phyloP scores from a whole-genome alignment of 2,113 vertebrate species.

The Grallaria varia region DNA sequence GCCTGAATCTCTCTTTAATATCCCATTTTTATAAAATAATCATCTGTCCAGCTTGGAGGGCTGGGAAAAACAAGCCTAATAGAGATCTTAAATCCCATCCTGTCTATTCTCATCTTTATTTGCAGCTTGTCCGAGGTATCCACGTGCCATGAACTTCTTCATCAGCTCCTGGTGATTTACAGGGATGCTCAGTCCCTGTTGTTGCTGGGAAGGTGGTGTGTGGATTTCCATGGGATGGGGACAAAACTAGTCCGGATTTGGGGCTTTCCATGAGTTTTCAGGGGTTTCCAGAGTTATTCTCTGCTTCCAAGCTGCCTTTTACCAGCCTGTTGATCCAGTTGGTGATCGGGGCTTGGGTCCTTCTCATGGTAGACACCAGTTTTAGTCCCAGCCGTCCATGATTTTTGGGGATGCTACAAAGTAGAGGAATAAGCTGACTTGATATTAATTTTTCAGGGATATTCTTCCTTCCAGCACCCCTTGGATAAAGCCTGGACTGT shows the following conservation, averaged over 20 bases:
- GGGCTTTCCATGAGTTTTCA: not conserved
- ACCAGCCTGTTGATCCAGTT: not conserved
- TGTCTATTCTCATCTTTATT: not conserved
- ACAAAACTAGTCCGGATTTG: not conserved
- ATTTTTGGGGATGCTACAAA: not conserved
- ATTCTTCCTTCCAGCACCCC: not conserved
- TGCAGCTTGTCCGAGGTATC: not conserved
- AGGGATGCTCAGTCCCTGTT: not conserved
- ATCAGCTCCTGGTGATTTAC: not conserved
- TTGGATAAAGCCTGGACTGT: rapidly evolving
- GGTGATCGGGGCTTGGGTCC: not conserved
- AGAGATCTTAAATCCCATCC: not conserved
- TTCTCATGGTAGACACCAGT: not conserved
- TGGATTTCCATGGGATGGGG: not conserved
- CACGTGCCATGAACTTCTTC: not conserved
- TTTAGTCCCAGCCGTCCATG: rapidly evolving
- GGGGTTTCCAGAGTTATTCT: not conserved
- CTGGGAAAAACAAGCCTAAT: slow-evolving; percentile 37
- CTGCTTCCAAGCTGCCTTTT: not conserved
- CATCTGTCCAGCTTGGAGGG: slow-evolving; percentile 17
- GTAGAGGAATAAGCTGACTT: not conserved
- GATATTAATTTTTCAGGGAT: not conserved
- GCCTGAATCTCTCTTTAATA: slow-evolving; percentile 28
- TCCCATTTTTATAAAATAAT: slow-evolving; percentile 62
- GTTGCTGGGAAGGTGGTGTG: too few relatives aligned